Evolutionary conservation across 2,797 vertebrate species (phyloP), one percentile per base, ranked within the genome.

Genomic region (Gallinago nigripennis): DNA sequence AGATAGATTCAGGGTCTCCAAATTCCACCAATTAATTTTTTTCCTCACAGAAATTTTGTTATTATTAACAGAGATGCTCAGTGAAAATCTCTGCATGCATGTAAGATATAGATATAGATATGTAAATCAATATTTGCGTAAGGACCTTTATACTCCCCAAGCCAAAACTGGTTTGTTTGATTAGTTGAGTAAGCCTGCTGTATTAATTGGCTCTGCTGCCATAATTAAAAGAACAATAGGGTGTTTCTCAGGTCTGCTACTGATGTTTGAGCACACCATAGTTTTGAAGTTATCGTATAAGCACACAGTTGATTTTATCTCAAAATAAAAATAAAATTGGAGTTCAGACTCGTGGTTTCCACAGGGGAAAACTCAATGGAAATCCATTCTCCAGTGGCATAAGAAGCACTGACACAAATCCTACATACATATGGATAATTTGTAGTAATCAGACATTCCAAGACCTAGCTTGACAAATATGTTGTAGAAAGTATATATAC

Each of bases 351-450:
- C 75, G 30, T 43, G 71, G 84, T 86, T 97, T 94, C 56, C 66
- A 81, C 89, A 82, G 82, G 76, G 84, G 61, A 96, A 95, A 82
- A 87, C 86, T 95, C 93, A 96, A 20, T 90, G 61, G 82, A 96
- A 96, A 95, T 91, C 76, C 57, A 88, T 92, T 87, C 94, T 78
- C 65, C 69, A 87, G 90, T 82, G 92, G 41, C 70, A 58, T 86
- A 82, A 95, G 91, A 89, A 96, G 64, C 58, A 94, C 61, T 43
- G 45, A 96, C 86, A 92, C 50, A 94, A 91, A 97, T 97, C 93
- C 93, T 97, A 96, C 96, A 96, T 95, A 96, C 81, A 96, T 97
- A 97, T 95, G 91, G 93, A 94, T 97, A 97, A 96, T 96, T 96
- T 92, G 96, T 93, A 95, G 86, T 89, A 97, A 97, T 97, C 92